Base-by-base conservation (phyloP, 2,113 vertebrate genomes). In the Daphoenositta chrysoptera region DNA sequence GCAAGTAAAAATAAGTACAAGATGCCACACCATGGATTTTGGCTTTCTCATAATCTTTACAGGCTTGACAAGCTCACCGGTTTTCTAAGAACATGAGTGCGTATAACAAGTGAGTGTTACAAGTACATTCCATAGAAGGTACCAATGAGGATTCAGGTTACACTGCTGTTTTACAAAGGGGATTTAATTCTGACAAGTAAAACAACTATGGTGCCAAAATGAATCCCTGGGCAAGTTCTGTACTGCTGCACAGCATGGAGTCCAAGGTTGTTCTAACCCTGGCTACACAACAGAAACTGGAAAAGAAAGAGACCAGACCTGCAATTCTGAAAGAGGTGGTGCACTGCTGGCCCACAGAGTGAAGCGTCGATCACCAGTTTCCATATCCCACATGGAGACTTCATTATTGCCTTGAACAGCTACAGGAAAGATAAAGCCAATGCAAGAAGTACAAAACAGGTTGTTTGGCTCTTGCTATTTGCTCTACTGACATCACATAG, bases 351-450 rank as follows among this genome's bases (percentile, higher is more conserved):
- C 99, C 99, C 99, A 99, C 48, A 99, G 95, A 1, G 99, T 99
- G 95, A 99, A 99, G 83, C 99, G 99, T 26, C 99, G 96, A 93
- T 99, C 99, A 2, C 99, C 99, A 0, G 99, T 99, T 97, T 99
- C 99, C 99, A 99, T 99, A 98, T 99, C 99, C 99, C 99, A 99
- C 98, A 99, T 99, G 27, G 99, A 99, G 65, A 99, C 99, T 93
- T 99, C 99, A 21, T 99, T 99, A 85, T 99, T 99, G 63, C 99
- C 99, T 97, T 99, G 99, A 60, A 99, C 99, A 87, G 99, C 99
- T 99, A 57, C 31, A 82, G 57, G 83, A 83, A 69, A 96, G 44
- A 94, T 16, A 94, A 76, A 68, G 40, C 61, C 92, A 93, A 42
- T 40, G 73, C 27, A 75, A 50, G 93, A 48, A 70, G 30, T 4